Evolutionary conservation across 2,888 invertebrate species (phyloP).

Genomic region (Leucoma salicis): DNA sequence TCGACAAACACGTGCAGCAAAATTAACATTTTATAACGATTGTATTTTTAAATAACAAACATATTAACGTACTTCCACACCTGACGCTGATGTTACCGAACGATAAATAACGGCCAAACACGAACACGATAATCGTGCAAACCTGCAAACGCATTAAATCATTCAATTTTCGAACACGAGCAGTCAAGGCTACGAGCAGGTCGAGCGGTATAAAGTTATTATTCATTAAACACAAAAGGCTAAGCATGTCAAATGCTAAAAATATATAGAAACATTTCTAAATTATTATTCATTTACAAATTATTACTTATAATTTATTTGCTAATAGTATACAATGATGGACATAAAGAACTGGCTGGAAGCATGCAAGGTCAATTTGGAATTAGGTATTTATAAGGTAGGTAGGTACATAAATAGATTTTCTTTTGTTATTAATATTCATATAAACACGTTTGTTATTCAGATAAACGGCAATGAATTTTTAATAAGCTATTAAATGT

Average conservation of each 20-base stretch:
- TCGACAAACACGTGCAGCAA: constrained; percentile 3
- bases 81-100: constrained; percentile 3
- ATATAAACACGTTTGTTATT: constrained; percentile 11
- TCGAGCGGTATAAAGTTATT: constrained; percentile 11
- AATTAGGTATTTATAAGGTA: not conserved
- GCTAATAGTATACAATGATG: constrained; percentile 15
- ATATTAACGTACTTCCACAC: constrained; percentile 2
- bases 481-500: too few species aligned
- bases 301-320: constrained; percentile 17
- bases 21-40: constrained; percentile 4
- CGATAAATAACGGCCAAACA: constrained; percentile 1
- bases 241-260: too few species aligned
- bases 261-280: constrained; percentile 1
- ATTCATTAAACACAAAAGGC: too few species aligned
- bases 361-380: constrained; percentile 23
- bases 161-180: constrained; percentile 21
- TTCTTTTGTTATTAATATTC: constrained; percentile 12
- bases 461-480: constrained; percentile 1
- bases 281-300: constrained; percentile 20
- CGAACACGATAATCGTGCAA: constrained; percentile 11
- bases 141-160: constrained; percentile 20
- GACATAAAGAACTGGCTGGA: constrained; percentile 26
- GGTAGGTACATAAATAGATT: constrained; percentile 23
- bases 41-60: constrained; percentile 6
- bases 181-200: constrained; percentile 29